Percentiles rank a stretch among this genome's conserved stretches.
phyloP scores from a whole-genome alignment of 2,113 vertebrate genomes.

The Lamprologus callipterus region DNA sequence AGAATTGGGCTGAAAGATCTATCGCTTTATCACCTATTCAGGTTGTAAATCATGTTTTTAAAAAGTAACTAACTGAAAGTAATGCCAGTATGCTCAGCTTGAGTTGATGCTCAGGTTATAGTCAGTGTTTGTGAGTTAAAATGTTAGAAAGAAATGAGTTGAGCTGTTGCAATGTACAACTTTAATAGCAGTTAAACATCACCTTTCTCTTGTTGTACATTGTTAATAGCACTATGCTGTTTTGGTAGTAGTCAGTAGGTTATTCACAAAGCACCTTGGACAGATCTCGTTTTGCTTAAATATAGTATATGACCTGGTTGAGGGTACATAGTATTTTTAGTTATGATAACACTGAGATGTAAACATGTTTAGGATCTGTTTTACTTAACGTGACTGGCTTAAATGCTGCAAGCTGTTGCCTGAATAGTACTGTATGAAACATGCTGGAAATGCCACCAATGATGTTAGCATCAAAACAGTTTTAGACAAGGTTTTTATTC shows the following conservation, averaged over 20 bases:
- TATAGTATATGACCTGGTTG: background rate
- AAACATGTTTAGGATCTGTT: background rate
- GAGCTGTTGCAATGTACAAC: rapidly evolving
- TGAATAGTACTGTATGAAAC: background rate
- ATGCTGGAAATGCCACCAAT: background rate
- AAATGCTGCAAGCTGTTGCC: background rate
- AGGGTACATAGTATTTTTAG: background rate
- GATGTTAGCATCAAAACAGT: background rate
- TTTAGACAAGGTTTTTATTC: background rate
- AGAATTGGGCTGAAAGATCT: background rate
- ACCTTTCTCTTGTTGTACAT: background rate
- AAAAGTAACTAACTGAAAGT: background rate
- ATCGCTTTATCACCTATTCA: rapidly evolving
- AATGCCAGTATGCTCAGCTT: background rate
- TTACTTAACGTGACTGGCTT: background rate
- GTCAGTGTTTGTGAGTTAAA: background rate
- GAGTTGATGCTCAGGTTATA: background rate
- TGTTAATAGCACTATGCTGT: background rate
- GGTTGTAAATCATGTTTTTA: rapidly evolving
- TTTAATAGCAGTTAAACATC: background rate
- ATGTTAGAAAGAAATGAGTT: background rate
- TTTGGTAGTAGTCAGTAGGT: background rate
- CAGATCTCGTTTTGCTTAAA: background rate
- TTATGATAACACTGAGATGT: background rate
- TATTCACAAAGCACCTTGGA: background rate